A percentile compares a stretch with the other conserved stretches of the same genome.
Conservation (phyloP, 2,888 invertebrate genomes). For the Eustalomyia histrio region DNA sequence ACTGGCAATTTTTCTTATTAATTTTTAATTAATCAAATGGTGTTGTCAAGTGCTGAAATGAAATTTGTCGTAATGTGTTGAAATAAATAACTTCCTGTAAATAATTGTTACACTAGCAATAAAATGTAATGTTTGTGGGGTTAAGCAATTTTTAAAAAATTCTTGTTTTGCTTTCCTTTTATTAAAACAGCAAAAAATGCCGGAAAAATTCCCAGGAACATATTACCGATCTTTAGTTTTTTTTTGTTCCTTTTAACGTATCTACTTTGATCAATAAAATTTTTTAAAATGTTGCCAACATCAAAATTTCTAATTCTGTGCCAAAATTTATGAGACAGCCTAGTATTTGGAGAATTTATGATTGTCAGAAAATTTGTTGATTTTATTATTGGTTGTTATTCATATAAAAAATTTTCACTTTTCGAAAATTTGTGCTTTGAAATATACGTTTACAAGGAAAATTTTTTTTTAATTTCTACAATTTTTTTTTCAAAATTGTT, state of each 20-base stretch:
- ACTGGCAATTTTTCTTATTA: background rate
- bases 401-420: background rate
- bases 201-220: no score
- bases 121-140: background rate
- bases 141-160: no score
- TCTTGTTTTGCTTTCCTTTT: no score
- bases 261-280: no score
- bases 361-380: background rate
- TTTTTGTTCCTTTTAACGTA: no score
- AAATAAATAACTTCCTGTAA: background rate
- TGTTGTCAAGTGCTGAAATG: background rate
- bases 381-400: background rate
- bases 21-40: background rate
- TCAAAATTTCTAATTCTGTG: no score
- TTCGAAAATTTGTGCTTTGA: background rate
- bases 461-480: no score
- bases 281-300: no score
- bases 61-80: conserved; percentile 8
- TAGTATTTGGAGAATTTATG: background rate
- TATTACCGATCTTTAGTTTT: no score
- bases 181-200: no score
- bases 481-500: no score
- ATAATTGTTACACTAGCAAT: background rate
- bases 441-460: background rate
- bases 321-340: background rate